Conservation (phyloP, 2,113 vertebrate species). For the Siniperca knerii region DNA sequence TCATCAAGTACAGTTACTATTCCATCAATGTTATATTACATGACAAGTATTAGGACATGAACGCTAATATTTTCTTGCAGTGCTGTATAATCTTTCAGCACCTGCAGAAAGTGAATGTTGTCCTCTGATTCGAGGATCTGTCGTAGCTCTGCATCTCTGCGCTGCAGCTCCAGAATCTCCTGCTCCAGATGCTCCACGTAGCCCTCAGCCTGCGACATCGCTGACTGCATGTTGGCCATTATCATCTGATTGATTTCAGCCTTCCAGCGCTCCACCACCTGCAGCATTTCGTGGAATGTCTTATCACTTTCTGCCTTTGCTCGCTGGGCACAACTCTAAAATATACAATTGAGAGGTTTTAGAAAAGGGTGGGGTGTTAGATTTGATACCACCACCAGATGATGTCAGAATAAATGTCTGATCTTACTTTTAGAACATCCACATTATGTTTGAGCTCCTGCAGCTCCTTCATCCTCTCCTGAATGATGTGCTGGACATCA, state of each 20-base stretch:
- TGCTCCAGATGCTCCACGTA: conserved; percentile 84
- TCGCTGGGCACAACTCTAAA: conserved; percentile 80
- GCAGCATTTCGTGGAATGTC: conserved; percentile 85
- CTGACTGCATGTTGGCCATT: conserved; percentile 82
- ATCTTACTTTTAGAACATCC: conserved; percentile 83
- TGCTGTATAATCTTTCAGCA: conserved; percentile 33
- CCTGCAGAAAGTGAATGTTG: conserved; percentile 87
- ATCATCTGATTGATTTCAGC: conserved; percentile 84
- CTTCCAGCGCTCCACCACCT: conserved; percentile 85
- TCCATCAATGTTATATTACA: too few relatives aligned
- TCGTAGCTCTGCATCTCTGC: conserved; percentile 79
- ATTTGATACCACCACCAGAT: too few relatives aligned
- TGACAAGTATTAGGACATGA: neutral
- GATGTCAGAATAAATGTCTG: too few relatives aligned
- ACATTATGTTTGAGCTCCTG: conserved; percentile 86
- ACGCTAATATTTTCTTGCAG: neutral
- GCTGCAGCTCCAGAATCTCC: conserved; percentile 85
- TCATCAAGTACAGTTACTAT: neutral
- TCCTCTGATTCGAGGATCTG: conserved; percentile 86
- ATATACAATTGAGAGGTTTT: neutral
- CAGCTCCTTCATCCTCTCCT: conserved; percentile 85
- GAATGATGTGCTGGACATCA: conserved; percentile 84
- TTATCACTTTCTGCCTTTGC: conserved; percentile 83
- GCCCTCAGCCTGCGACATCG: conserved; percentile 83
- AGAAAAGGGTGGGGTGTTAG: too few relatives aligned